phyloP scores from a whole-genome alignment of 2,113 vertebrate genomes.

The Zosterops hypoxanthus region DNA sequence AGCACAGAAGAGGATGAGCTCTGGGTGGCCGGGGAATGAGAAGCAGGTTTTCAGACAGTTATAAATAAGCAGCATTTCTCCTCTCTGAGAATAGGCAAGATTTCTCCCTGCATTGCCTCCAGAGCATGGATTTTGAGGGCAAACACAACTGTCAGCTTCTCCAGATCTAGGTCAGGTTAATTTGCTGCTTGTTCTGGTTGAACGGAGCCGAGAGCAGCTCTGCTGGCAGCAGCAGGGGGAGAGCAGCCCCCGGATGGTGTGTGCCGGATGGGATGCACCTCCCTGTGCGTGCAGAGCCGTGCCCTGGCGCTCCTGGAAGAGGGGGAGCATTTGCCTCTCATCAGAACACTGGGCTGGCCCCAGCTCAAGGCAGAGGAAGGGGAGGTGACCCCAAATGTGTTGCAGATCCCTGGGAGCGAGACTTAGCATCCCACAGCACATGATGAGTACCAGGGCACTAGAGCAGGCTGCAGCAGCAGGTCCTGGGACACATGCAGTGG shows the following conservation, averaged over 20 bases:
- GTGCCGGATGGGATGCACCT: neutral
- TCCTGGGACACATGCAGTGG: neutral
- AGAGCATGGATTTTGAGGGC: neutral
- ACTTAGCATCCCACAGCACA: neutral
- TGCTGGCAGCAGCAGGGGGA: fast-evolving
- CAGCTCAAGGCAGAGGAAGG: neutral
- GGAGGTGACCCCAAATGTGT: neutral
- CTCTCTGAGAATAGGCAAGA: neutral
- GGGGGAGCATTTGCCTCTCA: neutral
- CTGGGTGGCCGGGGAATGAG: fast-evolving
- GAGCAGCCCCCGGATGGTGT: neutral
- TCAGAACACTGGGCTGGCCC: neutral
- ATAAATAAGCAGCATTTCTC: neutral
- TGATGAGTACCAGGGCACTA: neutral
- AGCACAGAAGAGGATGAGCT: fast-evolving
- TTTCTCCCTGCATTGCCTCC: neutral
- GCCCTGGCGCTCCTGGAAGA: neutral
- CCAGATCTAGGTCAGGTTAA: constrained; percentile 55
- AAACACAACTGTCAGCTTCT: neutral
- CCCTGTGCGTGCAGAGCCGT: fast-evolving
- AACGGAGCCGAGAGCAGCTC: neutral
- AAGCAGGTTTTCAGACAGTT: neutral
- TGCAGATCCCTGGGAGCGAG: neutral
- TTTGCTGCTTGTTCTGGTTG: constrained; percentile 9
- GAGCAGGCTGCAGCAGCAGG: neutral